phyloP scores from a whole-genome alignment of 2,797 vertebrate genomes.

The Argentina silus region DNA sequence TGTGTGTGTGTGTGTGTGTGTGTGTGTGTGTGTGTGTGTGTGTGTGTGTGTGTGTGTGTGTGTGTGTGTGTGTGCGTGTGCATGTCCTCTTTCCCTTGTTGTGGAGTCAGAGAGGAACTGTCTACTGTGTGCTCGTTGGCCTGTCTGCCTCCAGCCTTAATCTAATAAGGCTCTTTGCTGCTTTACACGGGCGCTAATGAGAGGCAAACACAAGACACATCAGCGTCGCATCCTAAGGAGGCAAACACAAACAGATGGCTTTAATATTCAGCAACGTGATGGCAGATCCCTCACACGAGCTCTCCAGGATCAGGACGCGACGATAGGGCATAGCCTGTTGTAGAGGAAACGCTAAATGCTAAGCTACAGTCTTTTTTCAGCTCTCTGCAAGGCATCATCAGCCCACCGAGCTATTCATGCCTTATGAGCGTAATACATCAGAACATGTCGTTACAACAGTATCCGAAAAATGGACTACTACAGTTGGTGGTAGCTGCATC shows the following conservation, averaged over 20 bases:
- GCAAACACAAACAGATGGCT: slow-evolving; percentile 73
- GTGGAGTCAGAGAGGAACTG: slow-evolving; percentile 1
- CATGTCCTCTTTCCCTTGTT: slow-evolving; percentile 1
- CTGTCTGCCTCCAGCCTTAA: slow-evolving; percentile 55
- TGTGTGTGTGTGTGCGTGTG: too few species aligned
- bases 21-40: neutral
- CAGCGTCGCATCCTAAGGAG: slow-evolving; percentile 59
- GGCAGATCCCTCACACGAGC: slow-evolving; percentile 53
- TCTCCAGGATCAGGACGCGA: too few species aligned
- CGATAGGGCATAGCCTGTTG: neutral
- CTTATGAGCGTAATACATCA: neutral
- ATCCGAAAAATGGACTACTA: neutral
- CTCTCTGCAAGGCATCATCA: neutral
- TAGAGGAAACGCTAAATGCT: neutral
- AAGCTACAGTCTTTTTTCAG: too few species aligned
- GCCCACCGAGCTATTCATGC: neutral
- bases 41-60: slow-evolving; percentile 41
- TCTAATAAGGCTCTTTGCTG: slow-evolving; percentile 67
- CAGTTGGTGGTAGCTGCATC: neutral
- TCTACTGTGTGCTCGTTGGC: slow-evolving; percentile 20
- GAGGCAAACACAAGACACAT: slow-evolving; percentile 60
- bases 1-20: slow-evolving; percentile 1
- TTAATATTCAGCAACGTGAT: slow-evolving; percentile 68
- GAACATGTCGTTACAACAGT: neutral
- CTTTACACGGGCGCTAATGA: slow-evolving; percentile 64